Conservation (phyloP, 2,113 vertebrate species). For the Ochotona princeps region DNA sequence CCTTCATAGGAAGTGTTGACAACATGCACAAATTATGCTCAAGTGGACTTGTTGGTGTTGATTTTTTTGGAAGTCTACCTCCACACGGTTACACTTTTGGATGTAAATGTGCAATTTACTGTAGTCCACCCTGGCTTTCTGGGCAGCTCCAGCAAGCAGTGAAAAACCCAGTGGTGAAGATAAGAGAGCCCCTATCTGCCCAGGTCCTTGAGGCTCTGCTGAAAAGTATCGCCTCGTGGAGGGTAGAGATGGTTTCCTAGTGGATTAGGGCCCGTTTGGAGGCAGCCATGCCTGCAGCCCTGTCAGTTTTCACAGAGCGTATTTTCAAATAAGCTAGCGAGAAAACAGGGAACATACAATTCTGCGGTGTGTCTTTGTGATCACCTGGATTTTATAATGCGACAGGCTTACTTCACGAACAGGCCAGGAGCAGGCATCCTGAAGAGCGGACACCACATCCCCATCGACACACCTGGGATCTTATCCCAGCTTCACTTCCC, state of each 20-base stretch:
- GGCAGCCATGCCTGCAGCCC: background rate
- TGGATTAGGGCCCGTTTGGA: background rate
- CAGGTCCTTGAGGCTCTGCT: background rate
- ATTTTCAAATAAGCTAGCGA: background rate
- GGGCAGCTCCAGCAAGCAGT: background rate
- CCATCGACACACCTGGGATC: no score
- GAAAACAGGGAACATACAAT: conserved; percentile 33
- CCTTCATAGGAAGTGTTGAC: conserved; percentile 32
- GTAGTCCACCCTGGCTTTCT: background rate
- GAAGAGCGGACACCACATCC: no score
- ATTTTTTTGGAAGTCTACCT: background rate
- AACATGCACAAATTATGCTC: background rate
- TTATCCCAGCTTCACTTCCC: no score
- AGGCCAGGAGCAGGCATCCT: background rate
- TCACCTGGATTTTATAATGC: background rate
- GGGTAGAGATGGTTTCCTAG: background rate
- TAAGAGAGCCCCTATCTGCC: background rate
- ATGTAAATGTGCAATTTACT: background rate
- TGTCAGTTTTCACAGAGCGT: conserved; percentile 23
- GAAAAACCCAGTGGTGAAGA: background rate
- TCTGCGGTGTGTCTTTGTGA: background rate
- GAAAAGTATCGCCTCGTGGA: background rate
- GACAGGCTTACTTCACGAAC: background rate
- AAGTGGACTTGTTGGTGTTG: background rate
- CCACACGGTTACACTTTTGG: background rate